Base-by-base conservation (phyloP, 2,888 invertebrate species). In the Hipparchia sbordonii region DNA sequence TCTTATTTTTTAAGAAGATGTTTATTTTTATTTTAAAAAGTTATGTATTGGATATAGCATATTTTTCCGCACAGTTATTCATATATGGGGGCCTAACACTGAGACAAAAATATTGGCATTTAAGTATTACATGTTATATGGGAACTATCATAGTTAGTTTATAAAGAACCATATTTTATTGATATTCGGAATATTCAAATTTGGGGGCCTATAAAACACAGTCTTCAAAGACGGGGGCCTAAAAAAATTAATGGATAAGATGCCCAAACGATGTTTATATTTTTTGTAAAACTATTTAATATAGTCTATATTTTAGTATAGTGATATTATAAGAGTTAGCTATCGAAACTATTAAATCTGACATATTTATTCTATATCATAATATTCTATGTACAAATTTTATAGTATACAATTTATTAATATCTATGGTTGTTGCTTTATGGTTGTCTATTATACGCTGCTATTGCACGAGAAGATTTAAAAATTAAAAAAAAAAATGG, bases 341-440 rank as follows among this genome's bases (percentile, higher is more conserved):
- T 68, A 59, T 56, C 69, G 12, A 33, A 67, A 13, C 39, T 70
- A 48, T 68, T 69, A 52, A 39, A 67, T 59, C 63, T 71, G 66
- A 65, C 56, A 54, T 72, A 73, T 74, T 74, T 73, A 65, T 71
- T 33, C 63, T 72, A 48, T 74, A 74, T 76, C 67, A 46, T 57
- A 56, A 45, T 23, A 68, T 48, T 68, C 9, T 71, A 68, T 77
- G 75, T 77, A 76, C 77, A 76, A 77, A 77, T 73, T 76, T 76
- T 77, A 74, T 72, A 67, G 33, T 76, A 76, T 75, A 77, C 76
- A 74, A 70, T 60, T 62, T 68, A 63, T 65, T 54, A 69, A 13
- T 57, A 46, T 74, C 71, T 76, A 73, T 76, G 71, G 74, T 76
- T 77, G 76, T 75, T 77, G 76, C 76, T 77, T 77, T 52, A 60